Conservation (phyloP, 2,888 invertebrate genomes). For the Metopia argyrocephala region DNA sequence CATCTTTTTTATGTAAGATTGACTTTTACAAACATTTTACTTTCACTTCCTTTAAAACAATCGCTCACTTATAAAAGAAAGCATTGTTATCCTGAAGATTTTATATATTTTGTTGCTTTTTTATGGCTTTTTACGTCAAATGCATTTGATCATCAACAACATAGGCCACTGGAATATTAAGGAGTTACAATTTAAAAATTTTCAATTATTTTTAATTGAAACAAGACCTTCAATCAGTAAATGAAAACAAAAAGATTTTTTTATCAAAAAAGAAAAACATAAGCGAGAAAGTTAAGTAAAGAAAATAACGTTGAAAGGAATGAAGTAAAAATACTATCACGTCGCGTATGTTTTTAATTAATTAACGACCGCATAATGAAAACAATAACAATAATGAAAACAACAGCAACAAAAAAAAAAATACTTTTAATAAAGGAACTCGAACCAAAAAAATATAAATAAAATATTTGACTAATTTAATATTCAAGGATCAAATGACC, state of each 20-base stretch:
- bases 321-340: slow-evolving; percentile 55
- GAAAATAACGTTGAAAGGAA: neutral
- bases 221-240: slow-evolving; percentile 18
- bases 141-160: neutral
- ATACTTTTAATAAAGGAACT: neutral
- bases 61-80: too few relatives aligned
- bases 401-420: slow-evolving; percentile 31
- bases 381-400: slow-evolving; percentile 50
- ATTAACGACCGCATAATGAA: slow-evolving; percentile 53
- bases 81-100: neutral
- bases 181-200: neutral
- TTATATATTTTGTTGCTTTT: neutral
- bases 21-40: too few relatives aligned
- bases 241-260: slow-evolving; percentile 54
- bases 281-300: neutral
- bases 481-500: slow-evolving; percentile 45
- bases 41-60: too few relatives aligned
- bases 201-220: slow-evolving; percentile 24
- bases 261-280: neutral
- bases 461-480: slow-evolving; percentile 27
- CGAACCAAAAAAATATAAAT: neutral
- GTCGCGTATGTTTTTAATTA: slow-evolving; percentile 60
- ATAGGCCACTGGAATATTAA: neutral
- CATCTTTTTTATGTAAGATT: too few relatives aligned
- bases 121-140: neutral